Percentiles rank a stretch among this genome's conserved stretches.
These are phyloP conservation scores for Nycticorax nycticorax DNA, from an alignment of 2,113 vertebrate genomes.

Conservation along the genomic window DNA sequence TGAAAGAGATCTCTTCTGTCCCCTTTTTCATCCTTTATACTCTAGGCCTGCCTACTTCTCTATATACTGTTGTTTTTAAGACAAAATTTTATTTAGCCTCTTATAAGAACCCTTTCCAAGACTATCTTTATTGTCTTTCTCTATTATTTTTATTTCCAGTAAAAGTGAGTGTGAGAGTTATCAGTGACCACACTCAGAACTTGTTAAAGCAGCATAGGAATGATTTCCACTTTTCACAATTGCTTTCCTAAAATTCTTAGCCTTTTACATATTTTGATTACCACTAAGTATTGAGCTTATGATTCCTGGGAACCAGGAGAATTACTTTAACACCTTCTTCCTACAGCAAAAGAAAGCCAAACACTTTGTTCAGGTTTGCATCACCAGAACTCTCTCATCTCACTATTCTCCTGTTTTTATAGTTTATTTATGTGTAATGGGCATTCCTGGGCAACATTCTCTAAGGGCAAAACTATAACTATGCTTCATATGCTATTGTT, in stretches of 20 bases:
- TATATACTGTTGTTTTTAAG: background rate
- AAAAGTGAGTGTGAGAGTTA: background rate
- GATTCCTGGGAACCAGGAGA: background rate
- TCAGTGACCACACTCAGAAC: background rate
- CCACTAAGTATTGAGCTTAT: background rate
- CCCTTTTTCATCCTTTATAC: background rate
- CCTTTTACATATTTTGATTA: background rate
- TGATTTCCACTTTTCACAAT: background rate
- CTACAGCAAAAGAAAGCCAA: background rate
- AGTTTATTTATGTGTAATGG: background rate
- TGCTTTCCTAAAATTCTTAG: background rate
- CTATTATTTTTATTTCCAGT: background rate
- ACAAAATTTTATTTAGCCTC: background rate
- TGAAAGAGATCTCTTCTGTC: background rate
- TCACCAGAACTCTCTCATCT: background rate
- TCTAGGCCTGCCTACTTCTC: background rate
- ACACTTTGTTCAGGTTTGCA: background rate
- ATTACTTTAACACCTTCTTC: background rate
- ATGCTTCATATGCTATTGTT: background rate
- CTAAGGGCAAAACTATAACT: background rate
- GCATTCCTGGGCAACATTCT: background rate
- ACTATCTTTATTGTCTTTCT: background rate
- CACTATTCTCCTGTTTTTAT: background rate
- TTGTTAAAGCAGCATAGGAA: background rate
- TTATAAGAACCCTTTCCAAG: background rate